phyloP scores from a whole-genome alignment of 2,797 vertebrate genomes.

The Pangasius larnaudii region DNA sequence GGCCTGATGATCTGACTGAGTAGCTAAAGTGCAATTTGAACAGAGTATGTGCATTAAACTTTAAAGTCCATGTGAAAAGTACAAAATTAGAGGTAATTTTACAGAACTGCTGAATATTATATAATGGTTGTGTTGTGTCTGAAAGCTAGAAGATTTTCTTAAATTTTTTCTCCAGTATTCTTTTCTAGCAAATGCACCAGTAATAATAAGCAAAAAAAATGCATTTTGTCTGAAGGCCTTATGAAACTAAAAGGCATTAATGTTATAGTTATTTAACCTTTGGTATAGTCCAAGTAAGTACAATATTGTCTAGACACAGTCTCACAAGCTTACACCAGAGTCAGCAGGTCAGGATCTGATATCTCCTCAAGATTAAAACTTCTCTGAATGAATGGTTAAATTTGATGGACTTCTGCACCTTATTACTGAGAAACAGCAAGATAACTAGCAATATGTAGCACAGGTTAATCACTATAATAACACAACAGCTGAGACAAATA shows the following conservation, averaged over 20 bases:
- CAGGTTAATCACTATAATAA: neutral
- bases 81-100: conserved; percentile 37
- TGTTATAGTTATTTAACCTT: neutral
- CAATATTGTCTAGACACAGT: neutral
- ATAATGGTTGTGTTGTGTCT: conserved; percentile 23
- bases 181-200: neutral
- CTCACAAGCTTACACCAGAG: neutral
- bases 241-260: neutral
- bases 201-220: neutral
- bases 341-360: neutral
- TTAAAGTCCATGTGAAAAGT: conserved; percentile 6
- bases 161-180: neutral
- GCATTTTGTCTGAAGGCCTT: neutral
- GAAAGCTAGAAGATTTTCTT: conserved; percentile 8
- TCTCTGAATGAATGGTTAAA: neutral
- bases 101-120: conserved; percentile 24
- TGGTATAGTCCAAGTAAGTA: neutral
- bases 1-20: conserved; percentile 30
- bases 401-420: neutral
- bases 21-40: conserved; percentile 34
- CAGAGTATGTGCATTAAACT: conserved; percentile 38
- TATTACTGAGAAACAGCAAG: neutral
- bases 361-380: neutral
- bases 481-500: neutral
- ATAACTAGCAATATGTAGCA: neutral